phyloP scores from a whole-genome alignment of 2,888 invertebrate genomes.

The Phortica okadai region DNA sequence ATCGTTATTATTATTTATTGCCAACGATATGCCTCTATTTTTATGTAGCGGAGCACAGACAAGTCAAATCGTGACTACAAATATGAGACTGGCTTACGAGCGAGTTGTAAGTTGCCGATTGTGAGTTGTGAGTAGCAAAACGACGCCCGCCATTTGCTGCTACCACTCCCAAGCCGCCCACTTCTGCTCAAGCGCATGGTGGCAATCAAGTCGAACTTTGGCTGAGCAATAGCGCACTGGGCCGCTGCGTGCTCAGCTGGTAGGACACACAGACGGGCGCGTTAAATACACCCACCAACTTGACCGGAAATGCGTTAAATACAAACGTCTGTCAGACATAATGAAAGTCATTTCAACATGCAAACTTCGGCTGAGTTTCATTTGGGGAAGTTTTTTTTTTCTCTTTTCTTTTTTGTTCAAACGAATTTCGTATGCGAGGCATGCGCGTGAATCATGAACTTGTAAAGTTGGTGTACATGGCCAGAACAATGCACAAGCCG shows the following conservation, averaged over 20 bases:
- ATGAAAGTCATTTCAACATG: constrained; percentile 12
- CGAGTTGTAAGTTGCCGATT: background rate
- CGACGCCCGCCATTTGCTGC: background rate
- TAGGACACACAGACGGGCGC: too few species aligned
- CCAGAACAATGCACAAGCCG: constrained; percentile 24
- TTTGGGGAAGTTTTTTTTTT: background rate
- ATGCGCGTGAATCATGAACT: constrained; percentile 40
- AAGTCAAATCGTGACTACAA: constrained; percentile 62
- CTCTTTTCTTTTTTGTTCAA: background rate
- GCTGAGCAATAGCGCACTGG: too few species aligned
- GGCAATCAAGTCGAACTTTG: background rate
- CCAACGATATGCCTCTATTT: constrained; percentile 65
- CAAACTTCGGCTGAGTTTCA: background rate
- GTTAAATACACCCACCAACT: background rate
- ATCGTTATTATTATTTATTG: constrained; percentile 72
- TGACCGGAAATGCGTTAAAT: constrained; percentile 26
- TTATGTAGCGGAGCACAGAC: constrained; percentile 62
- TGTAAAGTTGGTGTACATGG: constrained; percentile 36
- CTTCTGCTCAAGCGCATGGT: background rate
- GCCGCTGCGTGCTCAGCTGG: too few species aligned
- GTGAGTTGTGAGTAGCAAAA: background rate
- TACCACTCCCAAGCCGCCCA: background rate
- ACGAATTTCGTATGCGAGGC: constrained; percentile 35
- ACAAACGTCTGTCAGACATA: constrained; percentile 35
- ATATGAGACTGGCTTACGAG: background rate